A percentile compares a stretch with the other conserved stretches of the same genome.
Conservation (phyloP, 1,140 invertebrate genomes). For the Latrodectus geometricus region DNA sequence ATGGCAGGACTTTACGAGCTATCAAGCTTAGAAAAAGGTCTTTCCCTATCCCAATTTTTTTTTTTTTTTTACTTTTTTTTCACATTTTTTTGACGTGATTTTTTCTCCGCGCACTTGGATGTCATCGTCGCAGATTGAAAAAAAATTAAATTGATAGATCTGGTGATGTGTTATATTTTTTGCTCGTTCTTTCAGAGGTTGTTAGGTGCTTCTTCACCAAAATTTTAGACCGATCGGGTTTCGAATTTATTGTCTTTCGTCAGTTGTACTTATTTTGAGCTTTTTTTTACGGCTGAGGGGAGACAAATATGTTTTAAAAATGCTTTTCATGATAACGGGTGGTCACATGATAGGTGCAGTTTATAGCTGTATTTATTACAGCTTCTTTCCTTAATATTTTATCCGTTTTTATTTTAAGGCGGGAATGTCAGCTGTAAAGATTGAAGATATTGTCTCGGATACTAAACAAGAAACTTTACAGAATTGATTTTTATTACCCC, state of each 20-base stretch:
- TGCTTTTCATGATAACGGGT: constrained; percentile 22
- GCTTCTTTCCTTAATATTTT: not conserved
- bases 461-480: too few relatives aligned
- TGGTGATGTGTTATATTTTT: constrained; percentile 15
- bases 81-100: constrained; percentile 4
- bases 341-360: not conserved
- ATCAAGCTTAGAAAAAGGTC: constrained; percentile 42
- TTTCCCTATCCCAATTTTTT: not conserved
- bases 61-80: not conserved
- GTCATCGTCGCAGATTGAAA: constrained; percentile 39
- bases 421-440: too few relatives aligned
- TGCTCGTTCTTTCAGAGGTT: not conserved
- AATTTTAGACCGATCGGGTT: constrained; percentile 43
- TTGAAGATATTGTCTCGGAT: too few relatives aligned
- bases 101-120: constrained; percentile 24
- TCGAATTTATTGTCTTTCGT: constrained; percentile 51
- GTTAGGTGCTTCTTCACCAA: constrained; percentile 23
- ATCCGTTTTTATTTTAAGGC: too few relatives aligned
- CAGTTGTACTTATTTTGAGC: not conserved
- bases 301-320: constrained; percentile 23
- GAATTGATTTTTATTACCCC: too few relatives aligned
- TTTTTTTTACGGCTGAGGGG: constrained; percentile 7
- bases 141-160: constrained; percentile 59
- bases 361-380: constrained; percentile 19
- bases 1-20: constrained; percentile 56